Percentiles rank a stretch among this genome's conserved stretches.
These are phyloP conservation scores for Phorcus lineatus DNA, from an alignment of 2,888 invertebrate genomes.

Conservation along the genomic window DNA sequence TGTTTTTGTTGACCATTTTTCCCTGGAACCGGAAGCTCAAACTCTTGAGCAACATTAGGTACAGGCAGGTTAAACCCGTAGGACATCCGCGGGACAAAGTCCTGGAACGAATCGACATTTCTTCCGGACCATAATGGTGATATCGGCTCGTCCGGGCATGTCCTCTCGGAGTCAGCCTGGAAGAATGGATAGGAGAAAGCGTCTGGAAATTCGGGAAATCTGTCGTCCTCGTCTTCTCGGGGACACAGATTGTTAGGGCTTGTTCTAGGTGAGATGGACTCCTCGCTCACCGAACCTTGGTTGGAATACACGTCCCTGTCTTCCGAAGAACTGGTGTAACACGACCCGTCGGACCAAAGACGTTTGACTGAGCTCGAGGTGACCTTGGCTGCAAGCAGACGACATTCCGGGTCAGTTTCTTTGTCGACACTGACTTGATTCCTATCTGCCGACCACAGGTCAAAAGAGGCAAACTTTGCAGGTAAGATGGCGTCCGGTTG, in stretches of 20 bases:
- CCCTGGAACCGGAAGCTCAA: background rate
- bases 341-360: background rate
- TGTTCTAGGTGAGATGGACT: background rate
- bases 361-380: background rate
- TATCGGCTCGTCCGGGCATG: background rate
- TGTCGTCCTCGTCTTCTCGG: background rate
- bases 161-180: background rate
- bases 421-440: slow-evolving; percentile 14
- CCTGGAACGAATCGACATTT: background rate
- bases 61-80: slow-evolving; percentile 12
- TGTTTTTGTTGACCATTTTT: background rate
- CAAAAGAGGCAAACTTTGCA: background rate
- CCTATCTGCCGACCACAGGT: slow-evolving; percentile 25
- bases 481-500: background rate
- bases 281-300: background rate
- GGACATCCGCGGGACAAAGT: background rate
- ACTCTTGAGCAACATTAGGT: background rate
- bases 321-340: background rate
- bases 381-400: slow-evolving; percentile 17
- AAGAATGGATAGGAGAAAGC: background rate
- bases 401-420: slow-evolving; percentile 32
- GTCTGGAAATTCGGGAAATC: background rate
- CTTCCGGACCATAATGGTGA: background rate
- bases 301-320: slow-evolving; percentile 3
- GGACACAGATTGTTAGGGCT: background rate